Percentiles rank a stretch among this genome's conserved stretches.
phyloP scores from a whole-genome alignment of 1,140 invertebrate genomes.

The Alviniconcha marisindica region DNA sequence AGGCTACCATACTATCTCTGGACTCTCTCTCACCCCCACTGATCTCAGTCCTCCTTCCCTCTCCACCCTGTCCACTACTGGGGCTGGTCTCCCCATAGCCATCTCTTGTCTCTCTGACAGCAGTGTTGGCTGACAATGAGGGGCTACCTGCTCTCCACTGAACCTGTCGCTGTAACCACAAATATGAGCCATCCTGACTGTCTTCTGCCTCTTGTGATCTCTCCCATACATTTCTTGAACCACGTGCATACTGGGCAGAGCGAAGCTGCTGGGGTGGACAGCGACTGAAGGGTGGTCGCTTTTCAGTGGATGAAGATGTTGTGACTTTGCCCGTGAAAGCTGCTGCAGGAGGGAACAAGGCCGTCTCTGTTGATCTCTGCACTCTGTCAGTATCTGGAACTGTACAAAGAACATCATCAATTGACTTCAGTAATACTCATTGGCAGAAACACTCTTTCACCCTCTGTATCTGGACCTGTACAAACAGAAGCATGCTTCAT shows the following conservation, averaged over 20 bases:
- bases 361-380: too few species aligned
- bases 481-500: too few species aligned
- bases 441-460: too few species aligned
- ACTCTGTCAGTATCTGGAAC: too few species aligned
- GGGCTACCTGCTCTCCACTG: background rate
- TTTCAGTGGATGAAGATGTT: too few species aligned
- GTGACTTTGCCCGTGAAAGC: too few species aligned
- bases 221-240: background rate
- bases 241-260: background rate
- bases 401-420: too few species aligned
- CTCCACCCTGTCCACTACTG: background rate
- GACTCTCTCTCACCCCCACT: background rate
- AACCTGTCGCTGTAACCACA: conserved; percentile 13
- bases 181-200: conserved; percentile 35
- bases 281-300: too few species aligned
- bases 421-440: too few species aligned
- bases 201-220: background rate
- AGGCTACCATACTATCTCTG: background rate
- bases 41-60: background rate
- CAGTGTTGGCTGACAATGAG: background rate
- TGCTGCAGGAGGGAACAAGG: too few species aligned
- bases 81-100: background rate
- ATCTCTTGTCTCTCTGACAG: background rate
- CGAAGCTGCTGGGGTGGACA: background rate
- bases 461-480: too few species aligned